phyloP scores from a whole-genome alignment of 2,888 invertebrate species.

The Apamea anceps region DNA sequence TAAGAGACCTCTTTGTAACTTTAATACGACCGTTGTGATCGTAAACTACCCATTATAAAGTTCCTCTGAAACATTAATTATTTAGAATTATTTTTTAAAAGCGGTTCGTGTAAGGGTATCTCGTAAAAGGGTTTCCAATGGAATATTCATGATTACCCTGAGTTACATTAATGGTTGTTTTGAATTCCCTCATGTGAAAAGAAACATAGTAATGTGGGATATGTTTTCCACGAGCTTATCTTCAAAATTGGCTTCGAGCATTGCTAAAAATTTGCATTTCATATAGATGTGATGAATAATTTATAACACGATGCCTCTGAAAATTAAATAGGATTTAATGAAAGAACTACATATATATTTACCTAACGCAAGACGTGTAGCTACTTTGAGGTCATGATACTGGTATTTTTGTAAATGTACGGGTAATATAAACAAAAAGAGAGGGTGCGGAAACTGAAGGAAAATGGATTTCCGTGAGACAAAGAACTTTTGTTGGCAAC shows the following conservation, averaged over 20 bases:
- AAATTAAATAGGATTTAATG: conserved; percentile 46
- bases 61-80: conserved; percentile 72
- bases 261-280: conserved; percentile 67
- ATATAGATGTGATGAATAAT: conserved; percentile 58
- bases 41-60: conserved; percentile 66
- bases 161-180: conserved; percentile 85
- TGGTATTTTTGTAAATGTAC: conserved; percentile 48
- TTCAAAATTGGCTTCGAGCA: conserved; percentile 72
- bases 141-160: conserved; percentile 83
- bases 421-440: conserved; percentile 57
- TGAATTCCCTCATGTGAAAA: conserved; percentile 82
- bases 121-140: conserved; percentile 83
- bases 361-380: conserved; percentile 4
- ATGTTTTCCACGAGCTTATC: conserved; percentile 73
- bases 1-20: conserved; percentile 44
- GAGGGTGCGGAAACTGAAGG: conserved; percentile 54
- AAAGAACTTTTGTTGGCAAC: conserved; percentile 68
- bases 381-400: conserved; percentile 7
- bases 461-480: conserved; percentile 68
- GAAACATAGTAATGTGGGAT: conserved; percentile 73
- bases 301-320: conserved; percentile 27
- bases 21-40: conserved; percentile 54
- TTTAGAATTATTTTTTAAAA: conserved; percentile 77
- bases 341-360: conserved; percentile 34
- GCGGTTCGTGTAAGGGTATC: conserved; percentile 73